Conservation (phyloP, 1,140 invertebrate species). For the Aphaenogaster rudis region DNA sequence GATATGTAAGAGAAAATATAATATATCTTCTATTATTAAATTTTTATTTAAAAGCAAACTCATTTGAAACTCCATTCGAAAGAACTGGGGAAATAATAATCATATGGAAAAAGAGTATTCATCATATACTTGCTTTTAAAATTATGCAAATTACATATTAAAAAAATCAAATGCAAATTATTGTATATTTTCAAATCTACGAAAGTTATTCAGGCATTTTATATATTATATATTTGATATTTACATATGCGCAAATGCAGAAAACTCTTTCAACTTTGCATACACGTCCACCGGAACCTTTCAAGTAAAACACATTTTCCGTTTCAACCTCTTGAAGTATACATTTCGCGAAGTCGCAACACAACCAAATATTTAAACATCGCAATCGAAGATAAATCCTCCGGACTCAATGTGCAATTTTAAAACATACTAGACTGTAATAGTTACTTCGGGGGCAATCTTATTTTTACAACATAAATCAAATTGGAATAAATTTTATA, state of each 20-base stretch:
- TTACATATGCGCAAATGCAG: constrained; percentile 1
- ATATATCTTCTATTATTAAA: constrained; percentile 8
- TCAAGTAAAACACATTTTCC: constrained; percentile 32
- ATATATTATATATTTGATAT: constrained; percentile 9
- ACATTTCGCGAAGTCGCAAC: constrained; percentile 28
- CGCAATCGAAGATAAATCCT: constrained; percentile 4
- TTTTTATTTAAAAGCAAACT: not conserved
- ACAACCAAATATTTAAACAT: constrained; percentile 38
- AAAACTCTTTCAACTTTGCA: not conserved
- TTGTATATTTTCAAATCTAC: constrained; percentile 2
- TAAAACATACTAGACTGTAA: not conserved
- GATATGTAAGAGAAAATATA: not conserved
- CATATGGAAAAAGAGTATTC: not conserved
- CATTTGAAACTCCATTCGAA: not conserved
- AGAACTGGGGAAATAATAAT: not conserved
- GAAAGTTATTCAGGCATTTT: not conserved
- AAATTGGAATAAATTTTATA: not conserved
- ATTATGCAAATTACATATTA: not conserved
- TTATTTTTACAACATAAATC: constrained; percentile 8
- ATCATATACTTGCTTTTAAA: not conserved
- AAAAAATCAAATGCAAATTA: not conserved
- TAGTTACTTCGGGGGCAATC: not conserved
- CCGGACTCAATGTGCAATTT: not conserved
- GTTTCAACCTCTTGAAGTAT: constrained; percentile 24
- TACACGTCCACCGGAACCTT: not conserved